These are phyloP conservation scores for Bostrychus sinensis DNA, from an alignment of 2,113 vertebrate genomes.

Conservation along the genomic window DNA sequence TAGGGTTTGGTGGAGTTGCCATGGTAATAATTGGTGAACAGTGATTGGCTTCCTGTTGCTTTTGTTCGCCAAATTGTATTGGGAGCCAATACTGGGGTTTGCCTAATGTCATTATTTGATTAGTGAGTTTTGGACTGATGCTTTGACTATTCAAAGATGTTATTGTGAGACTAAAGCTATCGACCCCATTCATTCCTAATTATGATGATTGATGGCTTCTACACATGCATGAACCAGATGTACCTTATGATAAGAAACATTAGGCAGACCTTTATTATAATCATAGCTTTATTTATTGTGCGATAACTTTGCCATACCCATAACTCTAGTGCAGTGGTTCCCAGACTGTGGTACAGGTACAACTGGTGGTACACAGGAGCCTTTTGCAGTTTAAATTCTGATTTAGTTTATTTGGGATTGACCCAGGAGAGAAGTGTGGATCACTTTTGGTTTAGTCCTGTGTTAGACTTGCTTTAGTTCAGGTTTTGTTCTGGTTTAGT, in stretches of 20 bases:
- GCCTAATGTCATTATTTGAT: neutral
- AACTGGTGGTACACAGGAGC: too few relatives aligned
- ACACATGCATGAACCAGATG: neutral
- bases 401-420: too few relatives aligned
- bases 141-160: neutral
- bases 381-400: too few relatives aligned
- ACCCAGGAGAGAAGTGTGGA: too few relatives aligned
- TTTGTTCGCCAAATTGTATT: neutral
- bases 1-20: neutral
- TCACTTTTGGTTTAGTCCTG: neutral
- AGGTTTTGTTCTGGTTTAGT: neutral
- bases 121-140: neutral
- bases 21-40: neutral
- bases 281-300: neutral
- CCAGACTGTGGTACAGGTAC: too few relatives aligned
- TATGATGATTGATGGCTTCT: constrained; percentile 3
- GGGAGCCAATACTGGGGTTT: neutral
- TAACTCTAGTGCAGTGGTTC: neutral
- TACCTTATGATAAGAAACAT: neutral
- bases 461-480: neutral
- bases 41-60: neutral
- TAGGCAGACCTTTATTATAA: neutral
- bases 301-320: neutral
- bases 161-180: neutral
- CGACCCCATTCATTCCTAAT: neutral